phyloP scores from a whole-genome alignment of 2,797 vertebrate genomes.

The Ispidina lecontei region DNA sequence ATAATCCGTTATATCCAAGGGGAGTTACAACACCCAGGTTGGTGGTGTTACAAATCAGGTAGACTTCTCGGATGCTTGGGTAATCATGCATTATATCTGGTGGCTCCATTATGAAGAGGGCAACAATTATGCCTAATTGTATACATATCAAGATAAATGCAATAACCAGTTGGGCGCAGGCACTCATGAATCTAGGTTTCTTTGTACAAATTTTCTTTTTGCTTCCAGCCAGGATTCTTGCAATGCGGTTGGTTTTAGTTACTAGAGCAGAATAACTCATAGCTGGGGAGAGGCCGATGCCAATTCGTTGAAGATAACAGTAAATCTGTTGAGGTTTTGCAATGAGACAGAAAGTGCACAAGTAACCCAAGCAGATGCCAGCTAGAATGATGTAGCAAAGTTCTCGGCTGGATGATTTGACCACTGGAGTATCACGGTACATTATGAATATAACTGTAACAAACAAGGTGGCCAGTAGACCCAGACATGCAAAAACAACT shows the following conservation, averaged over 20 bases:
- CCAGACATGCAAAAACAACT: slow-evolving; percentile 94
- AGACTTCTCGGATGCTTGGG: slow-evolving; percentile 95
- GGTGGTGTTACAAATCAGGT: slow-evolving; percentile 95
- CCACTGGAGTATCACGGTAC: slow-evolving; percentile 95
- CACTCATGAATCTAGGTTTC: slow-evolving; percentile 99
- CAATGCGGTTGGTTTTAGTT: slow-evolving; percentile 97
- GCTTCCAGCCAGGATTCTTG: slow-evolving; percentile 96
- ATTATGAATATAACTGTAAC: slow-evolving; percentile 93
- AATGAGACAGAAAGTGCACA: slow-evolving; percentile 96
- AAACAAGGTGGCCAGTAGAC: slow-evolving; percentile 93
- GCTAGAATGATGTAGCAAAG: slow-evolving; percentile 97
- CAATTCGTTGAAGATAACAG: slow-evolving; percentile 95
- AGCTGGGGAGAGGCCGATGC: slow-evolving; percentile 94
- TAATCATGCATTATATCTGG: slow-evolving; percentile 95
- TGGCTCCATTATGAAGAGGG: slow-evolving; percentile 96
- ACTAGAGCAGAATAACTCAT: slow-evolving; percentile 98
- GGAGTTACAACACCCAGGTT: slow-evolving; percentile 95
- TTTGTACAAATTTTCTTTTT: slow-evolving; percentile 99
- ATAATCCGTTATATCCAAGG: slow-evolving; percentile 93
- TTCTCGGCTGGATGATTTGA: slow-evolving; percentile 97
- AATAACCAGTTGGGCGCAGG: slow-evolving; percentile 96
- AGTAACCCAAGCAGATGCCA: slow-evolving; percentile 94
- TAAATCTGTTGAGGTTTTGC: slow-evolving; percentile 92
- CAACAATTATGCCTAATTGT: slow-evolving; percentile 95
- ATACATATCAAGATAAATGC: slow-evolving; percentile 94